These are phyloP conservation scores for Thecocarcelia acutangulata DNA, from an alignment of 2,888 invertebrate genomes.

Conservation along the genomic window DNA sequence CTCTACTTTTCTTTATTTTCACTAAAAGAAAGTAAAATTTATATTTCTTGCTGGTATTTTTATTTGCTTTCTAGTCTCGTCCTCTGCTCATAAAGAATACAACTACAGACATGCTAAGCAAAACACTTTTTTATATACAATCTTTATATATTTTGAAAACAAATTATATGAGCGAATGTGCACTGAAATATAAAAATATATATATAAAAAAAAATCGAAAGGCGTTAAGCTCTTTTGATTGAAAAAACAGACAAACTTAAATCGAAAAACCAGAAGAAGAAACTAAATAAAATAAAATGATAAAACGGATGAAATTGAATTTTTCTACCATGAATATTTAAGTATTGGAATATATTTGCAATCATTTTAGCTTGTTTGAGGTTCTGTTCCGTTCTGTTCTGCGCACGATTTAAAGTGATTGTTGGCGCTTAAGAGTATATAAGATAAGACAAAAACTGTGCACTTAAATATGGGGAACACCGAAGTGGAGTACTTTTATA, in stretches of 20 bases:
- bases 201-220: constrained; percentile 38
- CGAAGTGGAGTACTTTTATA: too few species aligned
- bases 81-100: constrained; percentile 55
- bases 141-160: constrained; percentile 4
- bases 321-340: constrained; percentile 10
- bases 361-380: too few species aligned
- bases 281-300: constrained; percentile 34
- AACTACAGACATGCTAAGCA: constrained; percentile 3
- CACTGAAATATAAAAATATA: constrained; percentile 21
- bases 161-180: neutral
- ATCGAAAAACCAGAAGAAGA: constrained; percentile 39
- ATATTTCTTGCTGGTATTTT: constrained; percentile 17
- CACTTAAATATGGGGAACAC: too few species aligned
- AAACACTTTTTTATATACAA: constrained; percentile 3
- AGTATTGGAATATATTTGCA: neutral
- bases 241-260: constrained; percentile 64
- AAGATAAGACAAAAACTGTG: too few species aligned
- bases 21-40: neutral
- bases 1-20: constrained; percentile 12
- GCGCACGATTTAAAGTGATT: too few species aligned
- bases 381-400: too few species aligned
- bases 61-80: constrained; percentile 65
- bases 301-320: constrained; percentile 48
- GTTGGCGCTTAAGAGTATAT: too few species aligned
- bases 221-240: constrained; percentile 62